A percentile compares a stretch with the other conserved stretches of the same genome.
Evolutionary conservation across 2,888 invertebrate genomes (phyloP).

Genomic region (Eristalis intricaria): DNA sequence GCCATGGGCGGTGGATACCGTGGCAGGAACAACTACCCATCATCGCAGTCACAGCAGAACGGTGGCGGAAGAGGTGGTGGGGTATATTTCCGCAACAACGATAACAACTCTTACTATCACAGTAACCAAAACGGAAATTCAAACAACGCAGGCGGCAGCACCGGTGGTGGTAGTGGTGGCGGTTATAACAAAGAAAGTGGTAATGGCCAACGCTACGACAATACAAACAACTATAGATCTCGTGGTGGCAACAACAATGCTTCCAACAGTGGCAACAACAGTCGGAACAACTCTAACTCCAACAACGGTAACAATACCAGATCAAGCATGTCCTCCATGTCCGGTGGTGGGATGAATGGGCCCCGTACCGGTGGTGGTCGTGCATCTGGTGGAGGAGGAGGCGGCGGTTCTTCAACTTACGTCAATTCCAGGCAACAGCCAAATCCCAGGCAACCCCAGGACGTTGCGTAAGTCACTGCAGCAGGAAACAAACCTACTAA

Average conservation of each 20-base stretch:
- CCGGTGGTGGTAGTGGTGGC: constrained; percentile 69
- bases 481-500: constrained; percentile 56
- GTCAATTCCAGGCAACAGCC: constrained; percentile 76
- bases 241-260: constrained; percentile 76
- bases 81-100: constrained; percentile 80
- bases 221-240: constrained; percentile 76
- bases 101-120: constrained; percentile 74
- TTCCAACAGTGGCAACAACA: constrained; percentile 52
- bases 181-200: constrained; percentile 71
- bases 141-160: constrained; percentile 74
- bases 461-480: constrained; percentile 63
- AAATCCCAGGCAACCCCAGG: constrained; percentile 69
- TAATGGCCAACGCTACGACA: constrained; percentile 57
- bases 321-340: constrained; percentile 75
- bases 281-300: constrained; percentile 58
- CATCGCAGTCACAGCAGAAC: constrained; percentile 74
- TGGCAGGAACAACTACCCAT: constrained; percentile 72
- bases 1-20: constrained; percentile 61
- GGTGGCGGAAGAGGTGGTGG: constrained; percentile 76
- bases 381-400: constrained; percentile 68
- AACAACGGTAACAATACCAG: constrained; percentile 73
- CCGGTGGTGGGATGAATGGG: constrained; percentile 66
- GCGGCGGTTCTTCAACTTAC: constrained; percentile 75
- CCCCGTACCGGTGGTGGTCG: constrained; percentile 62
- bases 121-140: constrained; percentile 74